Conservation (phyloP, 2,888 invertebrate species). For the Lochmaea capreae region DNA sequence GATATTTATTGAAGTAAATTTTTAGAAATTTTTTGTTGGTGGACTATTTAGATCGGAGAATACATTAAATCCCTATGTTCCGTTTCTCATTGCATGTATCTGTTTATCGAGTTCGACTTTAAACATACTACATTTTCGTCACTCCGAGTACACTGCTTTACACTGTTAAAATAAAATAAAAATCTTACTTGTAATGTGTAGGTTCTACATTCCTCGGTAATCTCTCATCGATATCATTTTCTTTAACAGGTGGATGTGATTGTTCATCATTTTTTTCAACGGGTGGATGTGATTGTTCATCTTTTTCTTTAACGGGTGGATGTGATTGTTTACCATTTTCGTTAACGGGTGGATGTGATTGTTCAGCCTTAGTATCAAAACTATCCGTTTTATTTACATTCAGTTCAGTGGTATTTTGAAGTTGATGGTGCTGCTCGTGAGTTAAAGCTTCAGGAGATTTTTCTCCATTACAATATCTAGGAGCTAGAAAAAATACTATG, state of each 20-base stretch:
- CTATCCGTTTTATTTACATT: conserved; percentile 26
- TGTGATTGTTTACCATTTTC: conserved; percentile 33
- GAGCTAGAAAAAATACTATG: conserved; percentile 61
- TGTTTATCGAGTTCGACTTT: no score
- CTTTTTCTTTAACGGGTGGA: no score
- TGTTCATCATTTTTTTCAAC: no score
- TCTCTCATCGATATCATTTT: conserved; percentile 53
- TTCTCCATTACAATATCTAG: conserved; percentile 54
- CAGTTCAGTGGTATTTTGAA: not conserved
- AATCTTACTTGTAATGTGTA: conserved; percentile 59
- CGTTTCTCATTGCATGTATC: no score
- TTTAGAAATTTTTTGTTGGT: no score
- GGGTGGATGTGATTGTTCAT: not conserved
- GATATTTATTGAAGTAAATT: no score
- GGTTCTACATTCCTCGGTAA: conserved; percentile 59
- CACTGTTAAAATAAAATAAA: not conserved
- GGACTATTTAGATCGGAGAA: no score
- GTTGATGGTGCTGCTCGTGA: conserved; percentile 17
- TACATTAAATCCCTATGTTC: no score
- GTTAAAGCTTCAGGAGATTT: conserved; percentile 44
- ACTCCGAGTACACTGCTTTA: no score
- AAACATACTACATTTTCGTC: no score
- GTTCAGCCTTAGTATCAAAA: conserved; percentile 10
- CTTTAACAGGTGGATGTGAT: not conserved
- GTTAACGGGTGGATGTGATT: not conserved